Base-by-base conservation (phyloP, 2,797 vertebrate species). In the Coreius guichenoti region DNA sequence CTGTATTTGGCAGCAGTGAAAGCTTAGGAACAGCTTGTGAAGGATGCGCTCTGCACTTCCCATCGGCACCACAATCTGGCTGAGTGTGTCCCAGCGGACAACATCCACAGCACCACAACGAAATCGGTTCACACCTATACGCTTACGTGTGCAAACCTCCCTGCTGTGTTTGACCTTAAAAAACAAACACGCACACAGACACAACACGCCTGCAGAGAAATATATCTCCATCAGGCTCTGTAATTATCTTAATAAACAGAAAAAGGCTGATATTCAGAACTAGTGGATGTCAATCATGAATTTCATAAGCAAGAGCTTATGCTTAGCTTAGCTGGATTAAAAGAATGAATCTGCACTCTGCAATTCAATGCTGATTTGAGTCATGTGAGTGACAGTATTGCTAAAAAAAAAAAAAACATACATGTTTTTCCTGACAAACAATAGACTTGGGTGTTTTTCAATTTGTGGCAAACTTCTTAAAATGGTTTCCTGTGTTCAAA, bases 1-100 rank as follows among this genome's bases (percentile, higher is more conserved):
- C 56, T 76, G 90, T 90, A 88, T 88, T 83, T 85, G 87, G 92
- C 91, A 92, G 87, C 92, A 92, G 91, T 91, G 29, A 73, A 90
- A 89, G 92, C 91, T 93, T 87, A 91, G 86, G 90, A 90, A 87
- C 93, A 91, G 92, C 93, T 92, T 92, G 91, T 91, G 91, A 92
- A 87, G 80, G 92, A 94, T 93, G 91, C 90, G 87, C 88, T 67
- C 36, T 29, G 68, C 75, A 75, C 67, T 76, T 92, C 92, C 91
- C 89, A 90, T 93, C 87, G 87, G 91, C 92, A 85, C 90, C 84
- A 90, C 92, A 92, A 92, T 93, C 92, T 93, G 93, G 91, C 91
- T 90, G 87, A 93, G 92, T 90, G 90, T 39, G 91, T 94, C 92
- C 93, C 92, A 82, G 47, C 87, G 92, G 93, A 93, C 88, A 89